Percentiles rank a stretch among this genome's conserved stretches.
These are phyloP conservation scores for Ophioninae sp. DNA, from an alignment of 2,888 invertebrate genomes.

Conservation along the genomic window DNA sequence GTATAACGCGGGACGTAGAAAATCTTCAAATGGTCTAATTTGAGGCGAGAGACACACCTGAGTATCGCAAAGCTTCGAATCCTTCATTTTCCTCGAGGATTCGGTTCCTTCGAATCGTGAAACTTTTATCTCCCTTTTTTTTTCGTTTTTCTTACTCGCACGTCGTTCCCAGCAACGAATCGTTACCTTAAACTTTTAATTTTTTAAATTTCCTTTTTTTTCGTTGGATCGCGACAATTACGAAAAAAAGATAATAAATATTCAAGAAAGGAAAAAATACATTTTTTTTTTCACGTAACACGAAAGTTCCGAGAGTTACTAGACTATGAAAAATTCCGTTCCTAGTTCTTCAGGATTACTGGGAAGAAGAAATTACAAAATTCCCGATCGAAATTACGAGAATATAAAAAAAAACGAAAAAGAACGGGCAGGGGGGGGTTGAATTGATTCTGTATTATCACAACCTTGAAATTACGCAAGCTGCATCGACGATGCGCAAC, in stretches of 20 bases:
- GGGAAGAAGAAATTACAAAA: not conserved
- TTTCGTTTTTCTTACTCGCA: not conserved
- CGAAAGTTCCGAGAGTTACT: too few species aligned
- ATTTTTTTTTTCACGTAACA: too few species aligned
- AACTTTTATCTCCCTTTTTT: too few species aligned
- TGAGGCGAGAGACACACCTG: too few species aligned
- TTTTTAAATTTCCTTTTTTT: not conserved
- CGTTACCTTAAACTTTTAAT: too few species aligned
- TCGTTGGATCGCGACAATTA: slow-evolving; percentile 6
- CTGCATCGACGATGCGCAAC: slow-evolving; percentile 9
- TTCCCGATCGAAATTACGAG: not conserved
- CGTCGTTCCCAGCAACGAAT: not conserved
- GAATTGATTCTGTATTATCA: slow-evolving; percentile 49
- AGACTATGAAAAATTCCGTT: too few species aligned
- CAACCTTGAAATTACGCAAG: slow-evolving; percentile 55
- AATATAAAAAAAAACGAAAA: not conserved
- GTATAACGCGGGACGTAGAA: too few species aligned
- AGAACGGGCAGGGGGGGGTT: too few species aligned
- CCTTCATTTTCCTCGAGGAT: too few species aligned
- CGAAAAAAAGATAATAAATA: not conserved
- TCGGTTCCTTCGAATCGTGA: too few species aligned
- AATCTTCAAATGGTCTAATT: too few species aligned
- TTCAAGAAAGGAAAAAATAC: not conserved
- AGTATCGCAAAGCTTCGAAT: too few species aligned
- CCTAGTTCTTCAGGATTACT: not conserved